These are phyloP conservation scores for Hassar affinis DNA, from an alignment of 2,113 vertebrate species.

Conservation along the genomic window DNA sequence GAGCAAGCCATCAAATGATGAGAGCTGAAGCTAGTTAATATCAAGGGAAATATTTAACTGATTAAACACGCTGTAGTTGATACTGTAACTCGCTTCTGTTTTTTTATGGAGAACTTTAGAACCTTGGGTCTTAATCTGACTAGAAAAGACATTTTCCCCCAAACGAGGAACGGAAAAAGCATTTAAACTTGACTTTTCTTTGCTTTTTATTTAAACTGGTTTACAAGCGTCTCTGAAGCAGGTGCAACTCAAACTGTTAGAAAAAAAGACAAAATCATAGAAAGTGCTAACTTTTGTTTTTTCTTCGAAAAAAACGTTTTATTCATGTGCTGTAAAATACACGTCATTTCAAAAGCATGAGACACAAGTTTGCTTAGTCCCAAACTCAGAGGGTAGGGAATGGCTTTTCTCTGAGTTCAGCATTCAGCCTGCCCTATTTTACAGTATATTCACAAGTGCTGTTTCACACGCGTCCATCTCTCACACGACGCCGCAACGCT, in stretches of 20 bases:
- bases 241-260: not conserved
- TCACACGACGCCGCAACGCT: not conserved
- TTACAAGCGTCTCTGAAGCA: not conserved
- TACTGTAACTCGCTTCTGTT: not conserved
- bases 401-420: not conserved
- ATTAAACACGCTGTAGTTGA: not conserved
- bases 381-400: not conserved
- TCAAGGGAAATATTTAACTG: not conserved
- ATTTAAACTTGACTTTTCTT: not conserved
- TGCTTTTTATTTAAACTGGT: not conserved
- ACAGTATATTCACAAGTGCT: not conserved
- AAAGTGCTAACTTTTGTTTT: not conserved
- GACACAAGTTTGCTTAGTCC: not conserved
- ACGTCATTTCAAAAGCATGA: not conserved
- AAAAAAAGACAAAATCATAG: not conserved
- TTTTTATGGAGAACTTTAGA: not conserved
- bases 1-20: not conserved
- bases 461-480: not conserved
- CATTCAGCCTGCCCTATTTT: not conserved
- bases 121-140: too few relatives aligned
- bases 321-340: slow-evolving; percentile 23
- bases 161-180: not conserved
- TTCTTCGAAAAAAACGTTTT: not conserved
- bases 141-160: not conserved
- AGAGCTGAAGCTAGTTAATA: not conserved